These are phyloP conservation scores for Pocillopora grandis DNA, from an alignment of 92 coral and sea anemone species.

Conservation along the genomic window DNA sequence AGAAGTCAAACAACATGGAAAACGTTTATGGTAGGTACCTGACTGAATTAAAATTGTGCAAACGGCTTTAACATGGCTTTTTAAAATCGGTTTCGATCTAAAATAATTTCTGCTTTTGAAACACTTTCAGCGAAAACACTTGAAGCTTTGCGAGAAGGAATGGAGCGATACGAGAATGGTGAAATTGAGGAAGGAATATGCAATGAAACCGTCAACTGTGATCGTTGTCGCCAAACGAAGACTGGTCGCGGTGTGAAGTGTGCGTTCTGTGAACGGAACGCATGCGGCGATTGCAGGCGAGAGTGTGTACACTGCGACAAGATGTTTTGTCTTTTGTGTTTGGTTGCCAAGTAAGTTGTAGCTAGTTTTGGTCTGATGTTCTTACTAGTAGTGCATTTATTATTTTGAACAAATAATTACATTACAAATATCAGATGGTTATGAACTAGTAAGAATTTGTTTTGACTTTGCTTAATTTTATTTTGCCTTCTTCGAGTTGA, in stretches of 20 bases:
- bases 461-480: too few relatives aligned
- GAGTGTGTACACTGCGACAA: slow-evolving; percentile 73
- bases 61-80: background rate
- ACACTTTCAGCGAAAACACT: slow-evolving; percentile 74
- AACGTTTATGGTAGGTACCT: slow-evolving; percentile 74
- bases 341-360: slow-evolving; percentile 72
- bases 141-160: slow-evolving; percentile 70
- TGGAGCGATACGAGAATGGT: slow-evolving; percentile 7
- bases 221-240: slow-evolving; percentile 51
- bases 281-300: slow-evolving; percentile 70
- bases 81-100: background rate
- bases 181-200: background rate
- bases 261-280: slow-evolving; percentile 74
- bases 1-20: slow-evolving; percentile 62
- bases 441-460: too few relatives aligned
- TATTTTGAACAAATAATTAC: background rate
- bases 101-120: background rate
- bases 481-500: too few relatives aligned
- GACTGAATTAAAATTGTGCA: too few relatives aligned
- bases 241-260: slow-evolving; percentile 44
- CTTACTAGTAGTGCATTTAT: background rate
- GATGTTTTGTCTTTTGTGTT: slow-evolving; percentile 79
- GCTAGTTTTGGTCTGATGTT: background rate
- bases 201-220: slow-evolving; percentile 54
- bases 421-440: too few relatives aligned